Conservation (phyloP, 2,888 invertebrate species). For the Venusia cambrica region DNA sequence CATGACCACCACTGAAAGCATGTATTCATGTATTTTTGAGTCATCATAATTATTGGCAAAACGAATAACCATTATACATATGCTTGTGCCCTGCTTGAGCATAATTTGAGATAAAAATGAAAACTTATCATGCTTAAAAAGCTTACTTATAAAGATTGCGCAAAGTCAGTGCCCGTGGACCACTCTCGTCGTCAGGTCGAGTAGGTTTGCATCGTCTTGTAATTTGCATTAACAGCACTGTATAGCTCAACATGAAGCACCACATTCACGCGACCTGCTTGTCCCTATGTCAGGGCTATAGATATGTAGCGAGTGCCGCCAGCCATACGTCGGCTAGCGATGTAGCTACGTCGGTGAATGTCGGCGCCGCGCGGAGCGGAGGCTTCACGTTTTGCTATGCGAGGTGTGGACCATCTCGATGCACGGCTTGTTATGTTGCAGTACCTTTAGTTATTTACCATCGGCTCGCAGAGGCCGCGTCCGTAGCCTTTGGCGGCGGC, state of each 20-base stretch:
- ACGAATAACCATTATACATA: no score
- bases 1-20: no score
- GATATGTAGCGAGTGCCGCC: background rate
- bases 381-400: conserved; percentile 24
- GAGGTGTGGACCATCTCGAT: conserved; percentile 17
- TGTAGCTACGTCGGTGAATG: conserved; percentile 13
- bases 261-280: conserved; percentile 13
- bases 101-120: no score
- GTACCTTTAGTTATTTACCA: conserved; percentile 26
- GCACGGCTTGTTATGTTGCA: conserved; percentile 29
- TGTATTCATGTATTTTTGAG: no score
- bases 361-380: conserved; percentile 9
- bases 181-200: conserved; percentile 4
- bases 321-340: background rate
- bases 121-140: no score
- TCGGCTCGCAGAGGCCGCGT: conserved; percentile 16
- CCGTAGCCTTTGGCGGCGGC: background rate
- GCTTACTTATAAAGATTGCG: no score
- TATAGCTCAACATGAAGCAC: conserved; percentile 25
- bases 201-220: conserved; percentile 11
- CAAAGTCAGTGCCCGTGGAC: conserved; percentile 8
- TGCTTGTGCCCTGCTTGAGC: no score
- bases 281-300: background rate
- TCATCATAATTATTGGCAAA: no score
- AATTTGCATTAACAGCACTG: conserved; percentile 16